Base-by-base conservation (phyloP, 1,140 invertebrate genomes). In the Limonius californicus region DNA sequence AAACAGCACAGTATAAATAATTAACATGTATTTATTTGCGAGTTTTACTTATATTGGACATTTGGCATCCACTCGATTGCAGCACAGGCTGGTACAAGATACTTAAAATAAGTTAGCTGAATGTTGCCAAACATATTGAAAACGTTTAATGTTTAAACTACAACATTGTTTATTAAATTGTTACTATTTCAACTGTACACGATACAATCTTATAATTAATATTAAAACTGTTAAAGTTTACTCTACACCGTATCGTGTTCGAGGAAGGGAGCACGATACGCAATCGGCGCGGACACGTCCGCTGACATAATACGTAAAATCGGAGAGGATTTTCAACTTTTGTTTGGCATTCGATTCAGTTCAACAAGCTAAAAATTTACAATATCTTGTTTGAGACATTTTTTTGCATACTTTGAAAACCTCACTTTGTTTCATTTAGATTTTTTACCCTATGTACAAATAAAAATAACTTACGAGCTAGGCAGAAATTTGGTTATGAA, bases 1-100 rank as follows among this genome's bases (percentile, higher is more conserved):
- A 72, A 73, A 73, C 72, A 74, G 73, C 73, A 74, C 73, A 75
- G 71, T 75, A 75, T 75, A 75, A 75, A 75, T 75, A 75, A 74
- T 71, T 75, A 75, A 75, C 72, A 75, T 75, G 69, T 72, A 74
- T 69, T 70, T 72, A 72, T 70, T 74, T 74, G 72, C 69, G 66
- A 71, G 73, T 75, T 70, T 73, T 62, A 39, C 35, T 39, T 39
- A 69, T 70, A 30, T 70, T 69, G 70, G 70, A 73, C 70, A 69
- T 73, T 74, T 73, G 68, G 72, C 68, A 68, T 69, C 58, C 60
- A 70, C 68, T 71, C 63, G 61, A 71, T 72, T 73, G 71, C 71
- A 72, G 71, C 71, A 57, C 35, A 56, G 39, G 53, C 54, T 56
- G 42, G 54, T 63, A 63, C 61, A 57, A 57, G 42, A 57, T 58